phyloP scores from a whole-genome alignment of 2,888 invertebrate species.

The Tuta absoluta region DNA sequence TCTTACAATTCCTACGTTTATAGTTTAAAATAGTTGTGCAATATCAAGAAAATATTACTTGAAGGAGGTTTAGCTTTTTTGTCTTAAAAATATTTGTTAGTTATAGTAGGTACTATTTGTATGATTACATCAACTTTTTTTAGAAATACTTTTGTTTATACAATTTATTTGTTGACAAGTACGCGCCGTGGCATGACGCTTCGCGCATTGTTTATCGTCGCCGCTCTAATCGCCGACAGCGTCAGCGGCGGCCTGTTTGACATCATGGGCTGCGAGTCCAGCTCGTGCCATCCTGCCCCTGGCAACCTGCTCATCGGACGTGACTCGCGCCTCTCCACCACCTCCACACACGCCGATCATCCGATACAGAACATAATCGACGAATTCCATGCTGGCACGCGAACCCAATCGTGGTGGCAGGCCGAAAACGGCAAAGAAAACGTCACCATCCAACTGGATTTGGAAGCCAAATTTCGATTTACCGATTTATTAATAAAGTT shows the following conservation, averaged over 20 bases:
- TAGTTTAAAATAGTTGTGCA: too few species aligned
- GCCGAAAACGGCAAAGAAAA: constrained; percentile 98
- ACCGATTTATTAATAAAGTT: constrained; percentile 99
- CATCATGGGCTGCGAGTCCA: constrained; percentile 92
- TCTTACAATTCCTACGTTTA: too few species aligned
- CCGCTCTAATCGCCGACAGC: constrained; percentile 65
- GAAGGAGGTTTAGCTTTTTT: too few species aligned
- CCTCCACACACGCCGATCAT: constrained; percentile 99
- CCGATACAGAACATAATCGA: constrained; percentile 96
- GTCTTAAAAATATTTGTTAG: too few species aligned
- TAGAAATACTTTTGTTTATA: constrained; percentile 16
- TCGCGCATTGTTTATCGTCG: constrained; percentile 68
- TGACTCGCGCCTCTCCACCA: constrained; percentile 91
- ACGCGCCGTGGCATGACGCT: constrained; percentile 70
- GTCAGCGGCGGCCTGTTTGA: constrained; percentile 75
- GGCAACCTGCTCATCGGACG: constrained; percentile 99
- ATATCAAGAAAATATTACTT: too few species aligned
- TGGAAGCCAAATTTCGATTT: constrained; percentile 99
- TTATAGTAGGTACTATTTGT: too few species aligned
- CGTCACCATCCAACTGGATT: constrained; percentile 94
- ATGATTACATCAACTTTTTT: too few species aligned
- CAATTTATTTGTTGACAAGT: constrained; percentile 42
- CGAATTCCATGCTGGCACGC: constrained; percentile 86
- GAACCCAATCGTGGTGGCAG: constrained; percentile 97
- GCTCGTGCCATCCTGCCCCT: constrained; percentile 99